Evolutionary conservation across 1,140 invertebrate genomes (phyloP).

Genomic region (Bombus ignitus): DNA sequence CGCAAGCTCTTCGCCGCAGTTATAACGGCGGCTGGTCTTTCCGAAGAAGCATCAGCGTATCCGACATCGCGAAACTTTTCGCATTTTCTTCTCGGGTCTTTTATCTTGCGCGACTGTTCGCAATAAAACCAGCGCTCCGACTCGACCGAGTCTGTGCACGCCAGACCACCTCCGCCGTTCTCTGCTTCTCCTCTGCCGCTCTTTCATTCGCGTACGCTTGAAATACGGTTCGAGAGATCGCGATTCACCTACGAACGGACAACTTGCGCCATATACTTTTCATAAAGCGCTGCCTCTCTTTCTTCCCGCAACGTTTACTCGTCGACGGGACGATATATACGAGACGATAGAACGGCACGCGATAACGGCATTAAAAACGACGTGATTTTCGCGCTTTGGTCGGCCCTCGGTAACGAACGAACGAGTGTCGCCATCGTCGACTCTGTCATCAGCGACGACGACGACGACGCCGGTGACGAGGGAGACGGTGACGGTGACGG

Average conservation of each 20-base stretch:
- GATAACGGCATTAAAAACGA: no score
- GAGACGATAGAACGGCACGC: no score
- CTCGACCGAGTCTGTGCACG: slow-evolving; percentile 10
- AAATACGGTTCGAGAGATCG: not conserved
- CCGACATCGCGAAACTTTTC: slow-evolving; percentile 58
- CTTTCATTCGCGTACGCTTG: not conserved
- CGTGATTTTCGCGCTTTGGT: no score
- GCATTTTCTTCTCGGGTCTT: slow-evolving; percentile 50
- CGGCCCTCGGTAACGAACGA: no score
- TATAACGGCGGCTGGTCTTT: slow-evolving; percentile 15
- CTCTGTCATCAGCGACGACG: not conserved
- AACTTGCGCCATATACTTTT: not conserved
- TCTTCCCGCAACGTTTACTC: no score
- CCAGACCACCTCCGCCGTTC: not conserved
- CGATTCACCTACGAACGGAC: not conserved
- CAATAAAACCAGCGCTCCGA: slow-evolving; percentile 54
- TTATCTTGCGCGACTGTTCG: slow-evolving; percentile 52
- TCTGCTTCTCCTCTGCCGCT: not conserved
- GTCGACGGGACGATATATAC: no score
- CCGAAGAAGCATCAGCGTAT: not conserved
- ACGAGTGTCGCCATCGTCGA: no score
- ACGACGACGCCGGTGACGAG: not conserved
- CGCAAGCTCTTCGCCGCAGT: slow-evolving; percentile 11
- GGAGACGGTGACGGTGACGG: no score
- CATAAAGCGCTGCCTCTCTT: no score